phyloP scores from a whole-genome alignment of 2,888 invertebrate species.

The Acronicta psi region DNA sequence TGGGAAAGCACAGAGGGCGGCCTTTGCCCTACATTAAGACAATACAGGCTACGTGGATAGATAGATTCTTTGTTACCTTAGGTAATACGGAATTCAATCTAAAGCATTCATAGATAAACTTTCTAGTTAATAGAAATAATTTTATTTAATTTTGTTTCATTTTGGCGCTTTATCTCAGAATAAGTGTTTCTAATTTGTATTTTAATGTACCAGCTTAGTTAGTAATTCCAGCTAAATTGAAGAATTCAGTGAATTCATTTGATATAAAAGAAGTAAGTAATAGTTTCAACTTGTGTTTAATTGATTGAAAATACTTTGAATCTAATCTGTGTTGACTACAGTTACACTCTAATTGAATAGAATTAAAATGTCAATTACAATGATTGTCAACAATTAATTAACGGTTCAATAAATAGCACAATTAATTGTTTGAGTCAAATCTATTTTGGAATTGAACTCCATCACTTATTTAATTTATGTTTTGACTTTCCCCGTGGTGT shows the following conservation, averaged over 20 bases:
- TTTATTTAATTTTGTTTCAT: constrained; percentile 1
- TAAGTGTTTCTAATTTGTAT: constrained; percentile 10
- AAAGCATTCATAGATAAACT: no score
- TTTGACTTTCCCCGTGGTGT: no score
- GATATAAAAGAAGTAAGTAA: constrained; percentile 19
- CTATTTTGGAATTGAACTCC: no score
- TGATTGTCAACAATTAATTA: constrained; percentile 1
- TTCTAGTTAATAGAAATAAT: no score
- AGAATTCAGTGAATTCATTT: constrained; percentile 19
- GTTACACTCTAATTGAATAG: constrained; percentile 10
- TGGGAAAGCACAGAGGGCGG: no score
- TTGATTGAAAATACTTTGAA: constrained; percentile 3
- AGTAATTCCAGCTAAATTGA: constrained; percentile 6
- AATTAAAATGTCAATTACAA: constrained; percentile 12
- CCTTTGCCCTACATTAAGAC: no score
- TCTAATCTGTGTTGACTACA: constrained; percentile 5
- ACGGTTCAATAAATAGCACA: no score
- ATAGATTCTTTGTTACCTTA: no score
- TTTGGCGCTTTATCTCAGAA: neutral
- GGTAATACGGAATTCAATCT: no score
- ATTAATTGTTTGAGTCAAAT: no score
- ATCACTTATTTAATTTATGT: no score
- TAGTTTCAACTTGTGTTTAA: constrained; percentile 16
- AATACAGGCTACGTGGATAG: no score
- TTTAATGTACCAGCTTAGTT: constrained; percentile 7